phyloP scores from a whole-genome alignment of 2,888 invertebrate genomes.

The Nephrotoma appendiculata region DNA sequence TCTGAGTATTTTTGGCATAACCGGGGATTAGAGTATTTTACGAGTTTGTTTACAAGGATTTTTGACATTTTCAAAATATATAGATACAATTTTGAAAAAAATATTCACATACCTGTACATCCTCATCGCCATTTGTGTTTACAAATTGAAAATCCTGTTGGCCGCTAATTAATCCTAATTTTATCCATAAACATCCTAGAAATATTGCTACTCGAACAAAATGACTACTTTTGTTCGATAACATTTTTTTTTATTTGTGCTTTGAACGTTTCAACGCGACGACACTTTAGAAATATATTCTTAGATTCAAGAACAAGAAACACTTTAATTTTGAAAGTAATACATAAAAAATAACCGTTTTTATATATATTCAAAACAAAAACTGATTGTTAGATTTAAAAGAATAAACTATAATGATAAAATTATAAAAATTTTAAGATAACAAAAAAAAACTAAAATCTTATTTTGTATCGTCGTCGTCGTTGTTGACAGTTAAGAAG shows the following conservation, averaged over 20 bases:
- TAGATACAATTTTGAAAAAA: not conserved
- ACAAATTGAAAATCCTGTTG: constrained; percentile 30
- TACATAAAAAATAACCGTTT: not conserved
- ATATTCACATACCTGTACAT: constrained; percentile 23
- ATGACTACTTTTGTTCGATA: constrained; percentile 1
- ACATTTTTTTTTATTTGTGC: not conserved
- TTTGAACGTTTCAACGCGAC: not conserved
- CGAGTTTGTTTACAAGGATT: not conserved
- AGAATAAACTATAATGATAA: not conserved
- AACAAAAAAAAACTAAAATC: not conserved
- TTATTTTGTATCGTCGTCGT: not conserved
- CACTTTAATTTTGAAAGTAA: not conserved
- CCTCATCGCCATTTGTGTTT: constrained; percentile 16
- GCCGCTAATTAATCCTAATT: not conserved
- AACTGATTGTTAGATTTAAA: not conserved
- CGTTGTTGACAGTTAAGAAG: not conserved
- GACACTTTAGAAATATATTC: not conserved
- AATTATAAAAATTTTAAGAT: not conserved
- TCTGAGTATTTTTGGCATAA: not conserved
- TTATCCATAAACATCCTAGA: not conserved
- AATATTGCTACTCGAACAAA: constrained; percentile 2
- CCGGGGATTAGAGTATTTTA: not conserved
- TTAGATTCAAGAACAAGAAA: not conserved
- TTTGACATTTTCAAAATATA: not conserved
- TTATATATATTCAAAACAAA: not conserved